A percentile compares a stretch with the other conserved stretches of the same genome.
Conservation (phyloP, 1,140 invertebrate genomes). For the Bombus sylvicola region DNA sequence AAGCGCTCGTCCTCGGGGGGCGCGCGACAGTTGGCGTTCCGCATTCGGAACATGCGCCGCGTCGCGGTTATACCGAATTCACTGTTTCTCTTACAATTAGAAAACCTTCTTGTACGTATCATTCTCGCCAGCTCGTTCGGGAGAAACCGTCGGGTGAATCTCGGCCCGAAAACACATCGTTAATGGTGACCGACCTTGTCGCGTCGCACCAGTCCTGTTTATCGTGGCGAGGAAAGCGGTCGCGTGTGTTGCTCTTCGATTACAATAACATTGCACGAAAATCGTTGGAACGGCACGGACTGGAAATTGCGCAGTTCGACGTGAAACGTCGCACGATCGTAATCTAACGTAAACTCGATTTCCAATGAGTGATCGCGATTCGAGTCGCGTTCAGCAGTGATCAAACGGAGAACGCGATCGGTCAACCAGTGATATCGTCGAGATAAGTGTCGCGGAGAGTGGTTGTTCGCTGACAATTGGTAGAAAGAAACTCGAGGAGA, state of each 20-base stretch:
- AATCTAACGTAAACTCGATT: too few species aligned
- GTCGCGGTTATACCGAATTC: conserved; percentile 53
- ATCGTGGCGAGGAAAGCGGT: background rate
- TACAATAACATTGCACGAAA: too few species aligned
- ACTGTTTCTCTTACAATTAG: conserved; percentile 28
- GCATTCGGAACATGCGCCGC: conserved; percentile 74
- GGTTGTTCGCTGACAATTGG: too few species aligned
- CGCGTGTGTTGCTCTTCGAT: background rate
- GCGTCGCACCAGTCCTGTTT: too few species aligned
- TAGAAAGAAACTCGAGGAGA: too few species aligned
- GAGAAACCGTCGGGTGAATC: background rate
- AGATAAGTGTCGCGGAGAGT: too few species aligned
- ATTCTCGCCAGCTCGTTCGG: background rate
- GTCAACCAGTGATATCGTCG: background rate
- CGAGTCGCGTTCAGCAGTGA: background rate
- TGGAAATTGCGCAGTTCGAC: too few species aligned
- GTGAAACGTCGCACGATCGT: background rate
- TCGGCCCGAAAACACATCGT: background rate
- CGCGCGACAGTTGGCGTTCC: conserved; percentile 78
- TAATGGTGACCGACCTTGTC: too few species aligned
- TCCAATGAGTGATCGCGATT: background rate
- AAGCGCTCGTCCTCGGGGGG: conserved; percentile 78
- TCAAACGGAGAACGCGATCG: background rate
- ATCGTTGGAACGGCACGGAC: too few species aligned
- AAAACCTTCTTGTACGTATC: conserved; percentile 14